Base-by-base conservation (phyloP, 1,140 invertebrate genomes). In the Meloidogyne exigua region DNA sequence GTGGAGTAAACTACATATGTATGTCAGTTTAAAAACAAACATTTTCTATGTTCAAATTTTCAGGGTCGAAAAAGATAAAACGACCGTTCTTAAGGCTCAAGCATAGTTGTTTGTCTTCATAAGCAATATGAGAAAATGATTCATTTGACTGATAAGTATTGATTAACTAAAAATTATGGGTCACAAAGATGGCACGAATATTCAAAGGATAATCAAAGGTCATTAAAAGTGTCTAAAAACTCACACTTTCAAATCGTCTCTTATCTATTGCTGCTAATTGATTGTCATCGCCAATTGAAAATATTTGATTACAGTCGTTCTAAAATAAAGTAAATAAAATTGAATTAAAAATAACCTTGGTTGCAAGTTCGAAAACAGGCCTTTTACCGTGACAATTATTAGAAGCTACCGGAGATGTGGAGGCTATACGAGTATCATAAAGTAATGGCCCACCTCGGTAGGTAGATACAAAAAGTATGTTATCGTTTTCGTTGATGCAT, bases 391-490 rank as follows among this genome's bases (percentile, higher is more conserved):
- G 71, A 32, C 39, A 26, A 15, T 76, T 44, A 42, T 44, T 26
- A 4, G 42, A 28, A n/a, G 32, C 49, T 23, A 65, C n/a, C 5
- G 75, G 71, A 15, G 26, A n/a, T 15, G 36, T 78, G 32, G 77
- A 76, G 18, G 49, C 18, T 21, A 26, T 23, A 36, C 77, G 77
- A 15, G 77, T 62, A 26, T 78, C 77, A 70, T 28, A 77, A 21
- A 78, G 32, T 49, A 78, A 39, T n/a, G 77, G 78, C 5, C 77
- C 77, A 28, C 49, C 13, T 64, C 49, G 78, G 25, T 28, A 78
- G 9, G 77, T 78, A 36, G 62, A 78, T 36, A 64, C 42, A 69
- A 80, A 78, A 49, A 75, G 72, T 28, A 78, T 28, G 23, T 77
- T 36, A 10, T 67, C 75, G 12, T 44, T 66, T 26, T 78, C 77